Base-by-base conservation (phyloP, 2,888 invertebrate genomes). In the Drosophila testacea region DNA sequence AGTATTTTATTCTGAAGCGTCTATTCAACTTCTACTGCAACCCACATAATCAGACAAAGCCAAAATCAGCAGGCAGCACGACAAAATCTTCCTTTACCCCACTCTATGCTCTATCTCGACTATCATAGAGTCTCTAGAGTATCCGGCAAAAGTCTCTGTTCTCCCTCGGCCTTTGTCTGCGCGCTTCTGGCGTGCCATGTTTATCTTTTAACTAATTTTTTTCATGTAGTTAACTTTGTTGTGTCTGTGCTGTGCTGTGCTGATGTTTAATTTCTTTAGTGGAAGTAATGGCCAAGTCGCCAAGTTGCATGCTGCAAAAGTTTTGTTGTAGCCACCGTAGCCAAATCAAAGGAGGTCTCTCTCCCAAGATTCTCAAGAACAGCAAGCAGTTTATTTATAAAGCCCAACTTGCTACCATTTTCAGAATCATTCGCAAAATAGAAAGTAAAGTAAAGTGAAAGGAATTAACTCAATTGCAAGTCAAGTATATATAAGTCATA, bases 151-250 rank as follows among this genome's bases (percentile, higher is more conserved):
- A 38, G 59, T 60, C 34, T 51, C 41, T 41, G 32, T 50, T 63
- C 66, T 46, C 66, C 75, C 66, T 66, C 39, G 28, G 73, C 56
- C 69, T 86, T 69, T 85, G 77, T 83, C 85, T 83, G 85, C 65
- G 74, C 82, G 68, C 79, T 82, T 73, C 74, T 83, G 79, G 82
- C 82, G 79, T 87, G 81, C 82, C 85, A 81, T 87, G 88, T 87
- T 85, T 89, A 88, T 89, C 88, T 88, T 85, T 85, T 87, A 81
- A 84, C 89, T 89, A 89, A 81, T 85, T 89, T 89, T 85, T 84
- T 85, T 72, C 79, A 82, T 87, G 85, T 74, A 83, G 77, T 80
- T 86, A 87, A 78, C 81, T 83, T 88, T 77, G 64, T 69, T 80
- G 63, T 72, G 69, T 57, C 72, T 67, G 63, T 44, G 50, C 68